Base-by-base conservation (phyloP, 2,888 invertebrate species). In the Portevinia maculata region DNA sequence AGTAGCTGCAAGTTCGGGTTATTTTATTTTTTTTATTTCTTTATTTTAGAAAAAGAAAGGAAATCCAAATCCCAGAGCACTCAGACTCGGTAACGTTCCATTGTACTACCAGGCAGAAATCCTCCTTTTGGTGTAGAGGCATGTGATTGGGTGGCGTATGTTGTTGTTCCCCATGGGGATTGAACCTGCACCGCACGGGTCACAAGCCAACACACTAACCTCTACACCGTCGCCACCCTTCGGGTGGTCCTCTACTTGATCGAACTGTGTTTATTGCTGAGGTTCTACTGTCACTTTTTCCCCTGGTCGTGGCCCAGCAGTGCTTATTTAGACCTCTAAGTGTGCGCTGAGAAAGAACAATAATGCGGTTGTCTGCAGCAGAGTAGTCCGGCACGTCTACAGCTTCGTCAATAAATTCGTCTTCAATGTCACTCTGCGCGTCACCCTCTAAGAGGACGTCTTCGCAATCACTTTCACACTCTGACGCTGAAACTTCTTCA, bases 291-390 rank as follows among this genome's bases (percentile, higher is more conserved):
- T 30, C 7, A 30, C 30, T 30, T 62, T 60, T 44, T 55, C 15
- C 67, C 57, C 67, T 79, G 30, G 39, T 48, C 48, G 75, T 64
- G 62, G 75, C 37, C 75, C 76, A 83, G 59, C 70, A 83, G 52
- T 65, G 53, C 39, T 83, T 59, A 60, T 64, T 84, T 59, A 64
- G 74, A 41, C 75, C 74, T 65, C 65, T 74, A 52, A 84, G 57
- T 41, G 64, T 75, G 55, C 44, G 62, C 34, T 62, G 48, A 37
- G 21, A 41, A n/a, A n/a, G n/a, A n/a, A n/a, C n/a, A n/a, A n/a
- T n/a, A n/a, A n/a, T n/a, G n/a, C n/a, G n/a, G n/a, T 39, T 30
- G 1, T 28, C 4, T 28, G 28, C 28, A 28, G 28, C 6, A 28
- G 7, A 28, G 28, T 6, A 28, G 28, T 28, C 34, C 9, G 34